Evolutionary conservation across 2,113 vertebrate genomes (phyloP).

Genomic region (Perognathus longimembris): DNA sequence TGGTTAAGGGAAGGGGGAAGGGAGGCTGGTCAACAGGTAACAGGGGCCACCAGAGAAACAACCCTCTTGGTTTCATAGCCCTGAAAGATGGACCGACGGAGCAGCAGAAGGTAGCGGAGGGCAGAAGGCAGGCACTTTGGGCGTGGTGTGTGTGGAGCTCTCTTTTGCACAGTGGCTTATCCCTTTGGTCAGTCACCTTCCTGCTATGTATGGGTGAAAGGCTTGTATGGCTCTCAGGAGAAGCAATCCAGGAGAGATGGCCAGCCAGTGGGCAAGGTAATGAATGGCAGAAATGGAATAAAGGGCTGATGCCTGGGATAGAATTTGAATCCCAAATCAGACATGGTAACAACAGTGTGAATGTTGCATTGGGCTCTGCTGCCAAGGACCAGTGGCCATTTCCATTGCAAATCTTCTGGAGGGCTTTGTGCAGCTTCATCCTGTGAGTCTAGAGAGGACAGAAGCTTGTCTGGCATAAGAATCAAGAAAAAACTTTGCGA

Average conservation of each 20-base stretch:
- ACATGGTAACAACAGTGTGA: neutral
- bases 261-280: neutral
- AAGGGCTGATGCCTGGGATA: constrained; percentile 11
- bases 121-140: neutral
- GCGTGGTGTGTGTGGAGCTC: rapidly evolving
- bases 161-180: rapidly evolving
- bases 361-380: neutral
- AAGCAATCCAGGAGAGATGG: rapidly evolving
- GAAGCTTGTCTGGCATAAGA: constrained; percentile 20
- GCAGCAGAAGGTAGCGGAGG: neutral
- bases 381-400: neutral
- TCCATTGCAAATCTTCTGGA: neutral
- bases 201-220: neutral
- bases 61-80: neutral
- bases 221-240: neutral
- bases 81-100: neutral
- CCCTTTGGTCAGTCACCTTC: neutral
- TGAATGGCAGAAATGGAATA: neutral
- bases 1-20: constrained; percentile 16
- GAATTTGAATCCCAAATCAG: constrained; percentile 72
- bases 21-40: constrained; percentile 85
- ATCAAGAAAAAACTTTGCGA: neutral
- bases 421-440: neutral
- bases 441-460: neutral
- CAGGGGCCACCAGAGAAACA: neutral